These are phyloP conservation scores for Dolomedes plantarius DNA, from an alignment of 2,888 invertebrate species.

Conservation along the genomic window DNA sequence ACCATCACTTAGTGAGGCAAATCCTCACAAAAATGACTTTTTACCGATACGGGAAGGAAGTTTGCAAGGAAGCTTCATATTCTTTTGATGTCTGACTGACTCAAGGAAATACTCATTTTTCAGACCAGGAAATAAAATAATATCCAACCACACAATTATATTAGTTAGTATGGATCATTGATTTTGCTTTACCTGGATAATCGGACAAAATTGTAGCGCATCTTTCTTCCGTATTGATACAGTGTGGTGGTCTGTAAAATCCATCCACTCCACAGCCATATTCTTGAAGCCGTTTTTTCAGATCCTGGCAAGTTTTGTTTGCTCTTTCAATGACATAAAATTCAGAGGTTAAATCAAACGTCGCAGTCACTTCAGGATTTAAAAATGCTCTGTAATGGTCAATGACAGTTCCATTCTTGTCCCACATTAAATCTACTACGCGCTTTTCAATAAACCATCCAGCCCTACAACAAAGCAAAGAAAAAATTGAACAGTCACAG, in stretches of 20 bases:
- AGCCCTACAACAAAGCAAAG: slow-evolving; percentile 74
- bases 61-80: too few species aligned
- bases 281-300: slow-evolving; percentile 75
- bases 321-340: not conserved
- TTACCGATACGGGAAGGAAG: too few species aligned
- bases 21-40: too few species aligned
- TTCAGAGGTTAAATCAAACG: slow-evolving; percentile 78
- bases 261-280: slow-evolving; percentile 79
- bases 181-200: slow-evolving; percentile 77
- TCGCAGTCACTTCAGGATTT: slow-evolving; percentile 78
- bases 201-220: slow-evolving; percentile 79
- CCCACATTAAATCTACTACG: slow-evolving; percentile 75
- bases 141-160: too few species aligned
- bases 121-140: too few species aligned
- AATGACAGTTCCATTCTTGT: slow-evolving; percentile 43
- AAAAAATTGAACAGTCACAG: too few species aligned
- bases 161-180: too few species aligned
- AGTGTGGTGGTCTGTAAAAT: slow-evolving; percentile 81
- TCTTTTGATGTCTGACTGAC: too few species aligned
- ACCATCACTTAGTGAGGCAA: too few species aligned
- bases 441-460: slow-evolving; percentile 77
- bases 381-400: slow-evolving; percentile 81
- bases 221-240: slow-evolving; percentile 75
- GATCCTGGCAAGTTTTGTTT: not conserved
- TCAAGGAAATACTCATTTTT: too few species aligned